Percentiles rank a stretch among this genome's conserved stretches.
These are phyloP conservation scores for Nannoperca obscura DNA, from an alignment of 2,797 vertebrate species.

Conservation along the genomic window DNA sequence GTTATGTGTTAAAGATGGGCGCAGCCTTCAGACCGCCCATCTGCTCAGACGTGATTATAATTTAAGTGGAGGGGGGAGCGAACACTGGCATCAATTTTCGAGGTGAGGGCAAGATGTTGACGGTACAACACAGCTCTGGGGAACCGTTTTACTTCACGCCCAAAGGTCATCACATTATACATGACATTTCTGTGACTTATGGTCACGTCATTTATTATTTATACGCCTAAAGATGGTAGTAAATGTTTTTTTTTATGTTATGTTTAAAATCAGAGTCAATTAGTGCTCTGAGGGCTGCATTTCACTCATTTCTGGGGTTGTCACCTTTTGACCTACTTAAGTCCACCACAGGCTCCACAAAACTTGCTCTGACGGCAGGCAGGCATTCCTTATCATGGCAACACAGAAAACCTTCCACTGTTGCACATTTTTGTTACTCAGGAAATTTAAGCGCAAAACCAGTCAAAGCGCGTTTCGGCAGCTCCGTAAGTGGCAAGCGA, in stretches of 20 bases:
- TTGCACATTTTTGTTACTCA: conserved; percentile 3
- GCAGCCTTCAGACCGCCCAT: conserved; percentile 19
- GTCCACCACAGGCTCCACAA: not conserved
- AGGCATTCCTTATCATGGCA: conserved; percentile 12
- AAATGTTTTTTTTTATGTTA: not conserved
- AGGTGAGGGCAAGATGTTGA: conserved; percentile 26
- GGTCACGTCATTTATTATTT: not conserved
- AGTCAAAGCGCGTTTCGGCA: not conserved
- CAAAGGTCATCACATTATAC: not conserved
- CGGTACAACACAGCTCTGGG: not conserved
- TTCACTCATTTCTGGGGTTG: conserved; percentile 36
- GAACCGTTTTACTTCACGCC: not conserved
- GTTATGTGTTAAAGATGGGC: conserved; percentile 45
- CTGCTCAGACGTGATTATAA: conserved; percentile 42
- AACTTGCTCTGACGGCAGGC: conserved; percentile 13
- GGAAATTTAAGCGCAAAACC: not conserved
- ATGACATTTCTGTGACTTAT: not conserved
- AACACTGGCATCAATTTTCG: conserved; percentile 8
- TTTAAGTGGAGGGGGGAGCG: conserved; percentile 22
- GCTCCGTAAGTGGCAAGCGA: not conserved
- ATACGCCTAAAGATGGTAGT: not conserved
- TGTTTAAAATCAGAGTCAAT: conserved; percentile 1
- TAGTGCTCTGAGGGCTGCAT: not conserved
- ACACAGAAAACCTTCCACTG: not conserved
- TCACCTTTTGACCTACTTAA: conserved; percentile 84